Percentiles rank a stretch among this genome's conserved stretches.
Evolutionary conservation across 2,888 invertebrate genomes (phyloP).

Genomic region (Polydrusus pterygomalis): DNA sequence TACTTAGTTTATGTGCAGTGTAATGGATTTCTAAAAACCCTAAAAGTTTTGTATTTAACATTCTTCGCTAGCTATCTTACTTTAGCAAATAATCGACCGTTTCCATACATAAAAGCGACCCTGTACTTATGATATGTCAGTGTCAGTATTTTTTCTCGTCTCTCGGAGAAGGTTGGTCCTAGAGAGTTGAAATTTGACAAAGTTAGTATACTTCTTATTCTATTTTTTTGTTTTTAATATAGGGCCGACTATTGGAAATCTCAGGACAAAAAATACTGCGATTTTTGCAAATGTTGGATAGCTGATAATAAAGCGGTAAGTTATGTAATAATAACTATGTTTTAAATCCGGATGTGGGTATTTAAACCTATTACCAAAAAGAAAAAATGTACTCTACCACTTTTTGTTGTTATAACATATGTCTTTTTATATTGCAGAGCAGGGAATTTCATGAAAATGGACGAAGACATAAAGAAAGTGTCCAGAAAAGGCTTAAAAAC

Average conservation of each 20-base stretch:
- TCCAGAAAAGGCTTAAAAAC: conserved; percentile 87
- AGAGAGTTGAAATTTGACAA: no score
- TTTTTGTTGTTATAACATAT: background rate
- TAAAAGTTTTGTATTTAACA: no score
- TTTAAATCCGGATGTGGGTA: no score
- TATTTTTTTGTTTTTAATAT: conserved; percentile 48
- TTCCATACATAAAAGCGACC: no score
- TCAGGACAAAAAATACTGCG: conserved; percentile 95
- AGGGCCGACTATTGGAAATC: conserved; percentile 99
- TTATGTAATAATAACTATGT: background rate
- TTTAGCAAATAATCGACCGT: no score
- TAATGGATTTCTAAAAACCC: no score
- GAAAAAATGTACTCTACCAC: background rate
- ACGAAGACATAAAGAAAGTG: conserved; percentile 93
- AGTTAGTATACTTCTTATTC: background rate
- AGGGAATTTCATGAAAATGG: conserved; percentile 96
- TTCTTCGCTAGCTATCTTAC: no score
- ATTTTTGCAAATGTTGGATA: conserved; percentile 99
- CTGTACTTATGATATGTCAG: no score
- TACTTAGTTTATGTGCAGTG: no score
- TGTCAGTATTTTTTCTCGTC: no score
- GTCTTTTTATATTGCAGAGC: conserved; percentile 77
- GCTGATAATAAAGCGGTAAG: conserved; percentile 95
- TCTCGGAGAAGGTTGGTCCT: no score
- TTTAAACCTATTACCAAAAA: background rate